Evolutionary conservation across 30 jellyfish, hydroid and myxozoan species (phyloP), one percentile per base, ranked within the genome.

Genomic region (Hydractinia echinata): DNA sequence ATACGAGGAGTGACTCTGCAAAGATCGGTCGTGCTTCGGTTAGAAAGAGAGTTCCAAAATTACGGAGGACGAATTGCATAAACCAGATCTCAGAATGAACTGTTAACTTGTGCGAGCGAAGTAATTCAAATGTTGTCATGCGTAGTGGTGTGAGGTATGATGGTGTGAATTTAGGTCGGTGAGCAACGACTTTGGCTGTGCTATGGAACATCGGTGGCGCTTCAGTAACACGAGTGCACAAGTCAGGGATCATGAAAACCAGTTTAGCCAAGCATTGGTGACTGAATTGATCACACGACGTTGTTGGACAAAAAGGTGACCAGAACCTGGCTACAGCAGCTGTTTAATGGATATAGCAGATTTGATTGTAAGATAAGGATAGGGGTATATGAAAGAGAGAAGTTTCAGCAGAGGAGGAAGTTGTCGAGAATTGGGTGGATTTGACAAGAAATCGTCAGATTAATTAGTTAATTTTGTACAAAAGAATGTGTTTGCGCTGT

Each of bases 91-190:
- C 55, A 19, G 83, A 10, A 73, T 73, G 83, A 73, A 58, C 7
- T 66, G 49, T 11, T 44, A 73, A 18, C 83, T 73, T n/a, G n/a
- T 54, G 83, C 83, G 8, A 67, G 50, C 7, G 67, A 73, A 67
- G 83, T 73, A 73, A 4, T 21, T 72, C 58, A 72, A 19, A n/a
- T 10, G 18, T 7, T 48, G 19, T 19, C 8, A 73, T 73, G 16
- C 4, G 16, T 62, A 6, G 16, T 39, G 10, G n/a, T 9, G n/a
- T n/a, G n/a, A n/a, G n/a, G n/a, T n/a, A n/a, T n/a, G n/a, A n/a
- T 62, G 16, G 7, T 56, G 10, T 56, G 10, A n/a, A 9, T 56
- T 56, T 9, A 70, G 80, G 80, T 70, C 51, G n/a, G 5, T 70
- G 5, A 70, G 80, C 58, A 49, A 70, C 7, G 4, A 54, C 14